A percentile compares a stretch with the other conserved stretches of the same genome.
Evolutionary conservation across 2,113 vertebrate species (phyloP).

Genomic region (Pterocles orientalis): DNA sequence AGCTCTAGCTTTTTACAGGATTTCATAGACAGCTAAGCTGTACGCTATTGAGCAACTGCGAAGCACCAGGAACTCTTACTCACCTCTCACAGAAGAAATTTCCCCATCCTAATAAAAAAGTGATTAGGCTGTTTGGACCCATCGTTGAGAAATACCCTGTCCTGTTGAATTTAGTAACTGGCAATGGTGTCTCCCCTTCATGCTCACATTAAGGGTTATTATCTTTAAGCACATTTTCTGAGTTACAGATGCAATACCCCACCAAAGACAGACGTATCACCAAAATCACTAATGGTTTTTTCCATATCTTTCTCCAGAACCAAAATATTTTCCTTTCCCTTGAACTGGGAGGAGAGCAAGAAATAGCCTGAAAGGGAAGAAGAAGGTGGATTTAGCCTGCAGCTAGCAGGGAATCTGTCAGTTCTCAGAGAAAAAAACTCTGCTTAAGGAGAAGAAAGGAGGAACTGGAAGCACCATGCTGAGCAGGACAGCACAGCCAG

Average conservation of each 20-base stretch:
- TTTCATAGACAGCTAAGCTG: background rate
- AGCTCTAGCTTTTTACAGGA: background rate
- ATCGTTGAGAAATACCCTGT: fast-evolving
- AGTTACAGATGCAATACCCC: background rate
- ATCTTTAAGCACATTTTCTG: background rate
- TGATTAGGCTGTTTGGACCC: background rate
- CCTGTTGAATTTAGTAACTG: background rate
- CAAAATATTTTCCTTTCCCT: background rate
- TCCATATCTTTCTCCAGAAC: background rate
- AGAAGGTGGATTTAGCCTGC: background rate
- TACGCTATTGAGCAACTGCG: background rate
- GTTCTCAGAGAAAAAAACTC: background rate
- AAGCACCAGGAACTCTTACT: background rate
- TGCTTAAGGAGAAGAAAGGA: background rate
- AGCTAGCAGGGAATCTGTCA: background rate
- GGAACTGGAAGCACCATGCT: background rate
- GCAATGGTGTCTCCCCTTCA: background rate
- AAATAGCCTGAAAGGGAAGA: background rate
- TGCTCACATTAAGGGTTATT: background rate
- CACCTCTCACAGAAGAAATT: background rate
- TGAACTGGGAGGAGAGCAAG: background rate
- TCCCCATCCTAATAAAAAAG: background rate
- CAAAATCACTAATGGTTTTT: background rate
- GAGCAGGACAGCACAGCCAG: background rate
- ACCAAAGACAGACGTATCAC: background rate